Base-by-base conservation (phyloP, 2,797 vertebrate species). In the Ceyx erithaca region DNA sequence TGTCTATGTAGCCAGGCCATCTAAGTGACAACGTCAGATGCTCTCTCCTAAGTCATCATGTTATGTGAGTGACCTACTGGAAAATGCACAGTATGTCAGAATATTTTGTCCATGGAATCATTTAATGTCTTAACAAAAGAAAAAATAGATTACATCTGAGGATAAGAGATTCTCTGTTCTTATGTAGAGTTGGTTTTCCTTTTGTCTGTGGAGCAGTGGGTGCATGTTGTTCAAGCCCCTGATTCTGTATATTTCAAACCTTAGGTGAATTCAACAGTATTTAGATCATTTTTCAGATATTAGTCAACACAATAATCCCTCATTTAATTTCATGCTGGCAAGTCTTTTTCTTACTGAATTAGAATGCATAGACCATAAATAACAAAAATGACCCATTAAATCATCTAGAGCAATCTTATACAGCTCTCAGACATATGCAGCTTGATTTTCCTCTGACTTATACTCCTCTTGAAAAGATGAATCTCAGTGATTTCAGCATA, bases 381-480 rank as follows among this genome's bases (percentile, higher is more conserved):
- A 89, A 81, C 59, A 64, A 69, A 79, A 91, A 89, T 79, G 79
- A 58, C 70, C 87, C 73, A 80, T 88, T 94, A 89, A 93, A 91
- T 88, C 77, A 84, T 63, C 55, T 45, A 67, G 18, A 63, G 67
- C 52, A 76, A 69, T 83, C 68, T 91, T 72, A 48, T 67, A 41
- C 77, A 61, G 80, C 80, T 80, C 88, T 84, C 77, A 86, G 57
- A 77, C 75, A 88, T 67, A 79, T 31, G 69, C 82, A 92, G 85
- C 80, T 92, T 94, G 83, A 93, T 91, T 93, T 95, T 75, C 48
- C 70, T 89, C 85, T 69, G 76, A 84, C 77, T 94, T 93, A 67
- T 76, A 59, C 45, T 81, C 49, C 78, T 81, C 85, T 92, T 86
- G 48, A 95, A 89, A 70, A 89, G 80, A 87, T 43, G 51, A 64